phyloP scores from a whole-genome alignment of 2,797 vertebrate species.

The Pipistrellus kuhlii region DNA sequence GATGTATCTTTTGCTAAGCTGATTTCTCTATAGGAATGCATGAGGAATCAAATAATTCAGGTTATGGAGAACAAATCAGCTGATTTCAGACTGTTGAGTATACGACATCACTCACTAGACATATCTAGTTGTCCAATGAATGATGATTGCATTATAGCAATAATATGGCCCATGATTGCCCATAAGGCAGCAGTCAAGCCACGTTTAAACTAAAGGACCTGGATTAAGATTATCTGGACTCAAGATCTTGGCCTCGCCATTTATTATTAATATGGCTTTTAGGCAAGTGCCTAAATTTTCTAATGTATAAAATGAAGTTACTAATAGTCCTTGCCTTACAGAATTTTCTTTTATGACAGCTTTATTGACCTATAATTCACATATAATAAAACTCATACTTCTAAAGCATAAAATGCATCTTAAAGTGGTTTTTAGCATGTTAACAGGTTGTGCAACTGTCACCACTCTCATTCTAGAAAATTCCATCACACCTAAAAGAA shows the following conservation, averaged over 20 bases:
- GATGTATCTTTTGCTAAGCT: not conserved
- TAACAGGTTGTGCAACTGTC: not conserved
- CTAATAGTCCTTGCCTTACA: not conserved
- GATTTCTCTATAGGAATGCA: not conserved
- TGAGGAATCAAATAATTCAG: not conserved
- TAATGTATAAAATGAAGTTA: not conserved
- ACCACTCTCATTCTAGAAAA: not conserved
- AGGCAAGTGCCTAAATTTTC: not conserved
- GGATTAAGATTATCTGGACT: not conserved
- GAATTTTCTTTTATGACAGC: not conserved
- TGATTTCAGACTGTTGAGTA: not conserved
- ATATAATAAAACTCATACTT: not conserved
- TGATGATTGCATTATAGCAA: not conserved
- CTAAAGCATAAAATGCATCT: not conserved
- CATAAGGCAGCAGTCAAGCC: not conserved
- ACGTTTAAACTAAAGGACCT: not conserved
- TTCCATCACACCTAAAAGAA: not conserved
- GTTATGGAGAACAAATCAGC: not conserved
- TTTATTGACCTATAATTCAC: conserved; percentile 33
- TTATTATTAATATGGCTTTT: conserved; percentile 24
- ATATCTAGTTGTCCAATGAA: not conserved
- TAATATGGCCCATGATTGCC: not conserved
- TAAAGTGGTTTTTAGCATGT: not conserved
- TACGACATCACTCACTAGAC: not conserved
- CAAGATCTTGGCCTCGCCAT: not conserved